Conservation (phyloP, 2,797 vertebrate species). For the Epinephelus coioides region DNA sequence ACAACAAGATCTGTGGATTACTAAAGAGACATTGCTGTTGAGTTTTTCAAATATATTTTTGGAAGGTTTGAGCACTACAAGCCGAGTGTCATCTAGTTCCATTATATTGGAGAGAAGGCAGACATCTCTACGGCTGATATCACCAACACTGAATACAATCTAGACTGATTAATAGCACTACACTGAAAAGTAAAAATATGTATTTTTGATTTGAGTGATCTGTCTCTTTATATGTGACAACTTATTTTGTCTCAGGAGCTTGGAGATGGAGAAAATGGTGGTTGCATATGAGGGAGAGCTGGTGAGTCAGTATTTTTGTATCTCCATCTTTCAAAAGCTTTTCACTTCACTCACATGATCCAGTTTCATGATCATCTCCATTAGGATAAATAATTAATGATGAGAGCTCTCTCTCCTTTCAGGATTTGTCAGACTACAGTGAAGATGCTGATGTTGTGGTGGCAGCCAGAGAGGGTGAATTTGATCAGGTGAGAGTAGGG, state of each 20-base stretch:
- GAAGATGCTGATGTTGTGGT: conserved; percentile 43
- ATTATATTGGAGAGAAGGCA: too few species aligned
- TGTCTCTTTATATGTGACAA: background rate
- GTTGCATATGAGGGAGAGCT: conserved; percentile 35
- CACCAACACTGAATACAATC: too few species aligned
- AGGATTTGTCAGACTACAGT: conserved; percentile 55
- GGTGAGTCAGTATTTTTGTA: conserved; percentile 53
- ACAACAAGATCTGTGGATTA: too few species aligned
- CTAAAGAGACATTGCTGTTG: too few species aligned
- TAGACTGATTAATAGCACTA: too few species aligned
- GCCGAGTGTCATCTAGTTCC: too few species aligned
- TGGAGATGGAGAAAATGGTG: conserved; percentile 36
- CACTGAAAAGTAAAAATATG: too few species aligned
- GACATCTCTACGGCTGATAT: too few species aligned
- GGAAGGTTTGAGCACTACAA: too few species aligned
- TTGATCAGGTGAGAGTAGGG: conserved; percentile 72
- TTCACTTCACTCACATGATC: background rate
- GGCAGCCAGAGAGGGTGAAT: conserved; percentile 16
- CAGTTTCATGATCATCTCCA: background rate
- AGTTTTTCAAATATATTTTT: too few species aligned
- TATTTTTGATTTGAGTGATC: too few species aligned
- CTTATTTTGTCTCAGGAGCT: conserved; percentile 33
- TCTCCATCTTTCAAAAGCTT: background rate
- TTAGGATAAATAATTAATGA: background rate
- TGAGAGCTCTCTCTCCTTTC: background rate